Evolutionary conservation across 2,113 vertebrate species (phyloP).

Genomic region (Cyprinodon variegatus): DNA sequence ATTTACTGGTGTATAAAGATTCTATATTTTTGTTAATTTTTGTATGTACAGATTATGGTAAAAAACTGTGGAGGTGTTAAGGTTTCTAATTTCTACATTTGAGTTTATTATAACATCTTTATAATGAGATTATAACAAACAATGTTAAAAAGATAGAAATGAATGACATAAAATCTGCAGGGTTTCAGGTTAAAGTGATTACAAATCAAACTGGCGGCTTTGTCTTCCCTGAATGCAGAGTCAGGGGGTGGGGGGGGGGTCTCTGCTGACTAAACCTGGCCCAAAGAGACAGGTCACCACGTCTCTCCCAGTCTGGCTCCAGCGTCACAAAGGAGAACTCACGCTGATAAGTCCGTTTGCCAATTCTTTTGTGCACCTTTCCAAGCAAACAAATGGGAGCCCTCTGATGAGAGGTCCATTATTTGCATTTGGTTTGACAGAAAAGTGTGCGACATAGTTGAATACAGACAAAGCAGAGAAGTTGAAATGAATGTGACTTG

Average conservation of each 20-base stretch:
- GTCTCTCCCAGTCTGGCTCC: slow-evolving; percentile 38
- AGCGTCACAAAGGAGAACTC: slow-evolving; percentile 47
- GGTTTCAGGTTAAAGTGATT: slow-evolving; percentile 2
- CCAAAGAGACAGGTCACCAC: slow-evolving; percentile 26
- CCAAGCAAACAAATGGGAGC: slow-evolving; percentile 35
- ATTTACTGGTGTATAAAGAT: too few relatives aligned
- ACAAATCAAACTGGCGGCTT: slow-evolving; percentile 23
- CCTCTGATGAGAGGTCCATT: slow-evolving; percentile 31
- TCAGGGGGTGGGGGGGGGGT: neutral
- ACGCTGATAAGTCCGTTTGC: slow-evolving; percentile 50
- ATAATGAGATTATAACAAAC: too few relatives aligned
- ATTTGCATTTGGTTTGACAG: slow-evolving; percentile 45
- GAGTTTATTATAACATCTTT: too few relatives aligned
- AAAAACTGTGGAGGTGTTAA: too few relatives aligned
- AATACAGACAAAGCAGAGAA: slow-evolving; percentile 51
- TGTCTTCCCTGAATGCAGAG: slow-evolving; percentile 35
- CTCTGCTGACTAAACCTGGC: slow-evolving; percentile 22
- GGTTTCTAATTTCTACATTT: too few relatives aligned
- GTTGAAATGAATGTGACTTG: slow-evolving; percentile 42
- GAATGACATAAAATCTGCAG: slow-evolving; percentile 4
- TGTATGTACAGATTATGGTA: too few relatives aligned
- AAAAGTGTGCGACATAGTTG: slow-evolving; percentile 43
- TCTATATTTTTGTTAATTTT: too few relatives aligned
- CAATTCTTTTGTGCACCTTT: slow-evolving; percentile 56
- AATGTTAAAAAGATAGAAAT: neutral